These are phyloP conservation scores for Mamestra configurata DNA, from an alignment of 1,140 invertebrate genomes.

Conservation along the genomic window DNA sequence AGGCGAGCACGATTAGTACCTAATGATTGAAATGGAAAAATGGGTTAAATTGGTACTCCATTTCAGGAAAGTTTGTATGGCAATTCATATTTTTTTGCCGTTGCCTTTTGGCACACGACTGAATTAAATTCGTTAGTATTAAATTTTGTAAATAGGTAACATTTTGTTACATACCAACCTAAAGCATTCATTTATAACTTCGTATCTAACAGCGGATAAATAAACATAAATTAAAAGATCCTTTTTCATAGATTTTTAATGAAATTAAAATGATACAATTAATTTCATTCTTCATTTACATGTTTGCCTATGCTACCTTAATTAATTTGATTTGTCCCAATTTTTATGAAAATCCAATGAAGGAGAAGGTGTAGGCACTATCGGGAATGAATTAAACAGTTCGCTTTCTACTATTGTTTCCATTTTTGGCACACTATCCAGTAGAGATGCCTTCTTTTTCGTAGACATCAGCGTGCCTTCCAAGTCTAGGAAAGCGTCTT, in stretches of 20 bases:
- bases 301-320: not conserved
- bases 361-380: slow-evolving; percentile 15
- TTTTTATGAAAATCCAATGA: not conserved
- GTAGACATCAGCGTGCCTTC: slow-evolving; percentile 57
- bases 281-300: slow-evolving; percentile 8
- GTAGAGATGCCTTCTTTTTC: slow-evolving; percentile 67
- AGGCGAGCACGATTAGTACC: too few species aligned
- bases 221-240: not conserved
- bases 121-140: too few species aligned
- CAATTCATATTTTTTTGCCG: too few species aligned
- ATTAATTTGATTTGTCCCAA: slow-evolving; percentile 7
- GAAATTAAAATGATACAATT: slow-evolving; percentile 4
- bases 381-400: slow-evolving; percentile 59
- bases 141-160: too few species aligned
- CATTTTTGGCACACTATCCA: slow-evolving; percentile 73
- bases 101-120: too few species aligned
- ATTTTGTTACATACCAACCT: too few species aligned
- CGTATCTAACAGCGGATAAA: too few species aligned
- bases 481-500: slow-evolving; percentile 57
- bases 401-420: slow-evolving; percentile 73
- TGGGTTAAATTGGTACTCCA: too few species aligned
- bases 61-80: too few species aligned
- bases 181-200: too few species aligned
- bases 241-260: not conserved
- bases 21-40: too few species aligned